Evolutionary conservation across 2,797 vertebrate genomes (phyloP), one percentile per base, ranked within the genome.

Genomic region (Tarsius wallacei): DNA sequence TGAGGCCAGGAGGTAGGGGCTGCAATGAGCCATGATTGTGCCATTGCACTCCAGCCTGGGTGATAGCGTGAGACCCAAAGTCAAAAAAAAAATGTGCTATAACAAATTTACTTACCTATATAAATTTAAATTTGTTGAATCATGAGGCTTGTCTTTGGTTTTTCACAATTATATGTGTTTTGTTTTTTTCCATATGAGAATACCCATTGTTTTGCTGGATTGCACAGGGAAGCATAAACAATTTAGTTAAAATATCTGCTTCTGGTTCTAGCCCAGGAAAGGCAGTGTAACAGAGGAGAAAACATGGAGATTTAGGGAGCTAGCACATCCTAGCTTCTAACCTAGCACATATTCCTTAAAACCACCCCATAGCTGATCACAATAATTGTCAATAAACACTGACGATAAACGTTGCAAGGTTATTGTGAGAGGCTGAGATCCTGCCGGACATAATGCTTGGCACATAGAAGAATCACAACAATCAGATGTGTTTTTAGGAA

Each of bases 211-310:
- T 42, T 33, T 61, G 12, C 28, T 55, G 15, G 13, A 28, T 76
- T 70, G 83, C 49, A 66, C 15, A 36, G 76, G 47, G 14, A 7
- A 74, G 51, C 16, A 86, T 31, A 86, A 42, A 28, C n/a, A 91
- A 93, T 59, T 53, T 55, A 90, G 17, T 70, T 76, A 78, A 93
- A 94, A 87, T 93, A 55, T 15, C 3, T 87, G 51, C 28, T 86
- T 93, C 94, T 63, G 87, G 66, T 96, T 93, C 15, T 87, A 88
- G 19, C 64, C 42, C n/a, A 70, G 59, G 36, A 96, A 91, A 84
- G 51, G 31, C 47, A 87, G 6, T 85, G 1, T 81, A 82, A 36
- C 49, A 77, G 9, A 76, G 42, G 11, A 59, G 4, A 4, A 51
- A 71, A 77, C 31, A 13, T 26, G 93, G 71, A 89, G 63, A 80